These are phyloP conservation scores for Argyrosomus japonicus DNA, from an alignment of 2,113 vertebrate species.

Conservation along the genomic window DNA sequence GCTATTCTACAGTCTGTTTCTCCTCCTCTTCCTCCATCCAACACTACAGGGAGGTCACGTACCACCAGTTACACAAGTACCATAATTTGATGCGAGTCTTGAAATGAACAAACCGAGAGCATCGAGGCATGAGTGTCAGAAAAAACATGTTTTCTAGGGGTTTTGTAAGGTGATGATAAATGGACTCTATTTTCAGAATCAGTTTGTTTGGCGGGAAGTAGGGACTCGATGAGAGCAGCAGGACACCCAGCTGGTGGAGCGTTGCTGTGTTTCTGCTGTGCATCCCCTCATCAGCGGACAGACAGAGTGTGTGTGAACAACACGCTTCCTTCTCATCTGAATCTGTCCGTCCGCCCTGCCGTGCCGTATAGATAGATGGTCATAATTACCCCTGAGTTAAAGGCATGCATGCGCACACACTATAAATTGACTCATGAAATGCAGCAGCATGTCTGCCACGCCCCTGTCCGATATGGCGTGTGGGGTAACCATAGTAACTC, in stretches of 20 bases:
- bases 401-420: constrained; percentile 7
- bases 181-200: constrained; percentile 53
- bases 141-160: constrained; percentile 33
- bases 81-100: no score
- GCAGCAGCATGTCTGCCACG: constrained; percentile 63
- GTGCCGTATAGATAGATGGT: constrained; percentile 30
- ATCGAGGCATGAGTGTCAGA: not conserved
- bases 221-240: constrained; percentile 51
- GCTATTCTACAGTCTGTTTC: no score
- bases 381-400: constrained; percentile 34
- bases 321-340: constrained; percentile 9
- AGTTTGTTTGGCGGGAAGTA: constrained; percentile 50
- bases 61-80: no score
- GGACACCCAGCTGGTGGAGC: constrained; percentile 50
- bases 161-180: constrained; percentile 33
- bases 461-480: constrained; percentile 42
- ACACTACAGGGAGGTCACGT: no score
- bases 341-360: not conserved
- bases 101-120: not conserved
- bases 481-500: constrained; percentile 68
- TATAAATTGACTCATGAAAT: constrained; percentile 60
- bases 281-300: constrained; percentile 32
- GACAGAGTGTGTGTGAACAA: constrained; percentile 16
- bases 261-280: constrained; percentile 22
- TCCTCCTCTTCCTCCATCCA: no score